A percentile compares a stretch with the other conserved stretches of the same genome.
Conservation (phyloP, 37 sponge, comb jelly and placozoan genomes). For the Haliclona indistincta region DNA sequence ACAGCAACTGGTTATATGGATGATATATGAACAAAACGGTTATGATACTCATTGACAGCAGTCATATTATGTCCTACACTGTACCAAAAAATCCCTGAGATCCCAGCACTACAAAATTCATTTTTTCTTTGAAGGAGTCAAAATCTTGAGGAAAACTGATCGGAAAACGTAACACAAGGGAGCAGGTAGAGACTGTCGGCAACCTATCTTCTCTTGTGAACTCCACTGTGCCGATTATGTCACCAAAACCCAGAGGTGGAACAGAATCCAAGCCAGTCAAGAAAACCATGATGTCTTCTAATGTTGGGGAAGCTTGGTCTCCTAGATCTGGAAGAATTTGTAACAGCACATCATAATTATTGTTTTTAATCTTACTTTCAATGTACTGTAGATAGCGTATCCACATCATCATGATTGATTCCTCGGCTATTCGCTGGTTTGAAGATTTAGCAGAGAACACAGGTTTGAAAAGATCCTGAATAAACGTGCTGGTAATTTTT, state of each 20-base stretch:
- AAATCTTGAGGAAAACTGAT: neutral
- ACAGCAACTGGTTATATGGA: neutral
- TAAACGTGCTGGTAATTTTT: conserved; percentile 1
- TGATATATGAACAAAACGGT: no score
- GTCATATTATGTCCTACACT: neutral
- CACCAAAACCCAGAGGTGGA: conserved; percentile 14
- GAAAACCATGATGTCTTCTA: conserved; percentile 13
- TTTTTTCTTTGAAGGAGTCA: neutral
- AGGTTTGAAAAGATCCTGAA: conserved; percentile 13
- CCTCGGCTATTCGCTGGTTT: neutral
- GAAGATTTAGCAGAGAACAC: neutral
- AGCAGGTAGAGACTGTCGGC: conserved; percentile 14
- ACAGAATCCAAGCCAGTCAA: conserved; percentile 8
- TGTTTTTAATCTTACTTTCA: conserved; percentile 2
- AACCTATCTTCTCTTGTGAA: neutral
- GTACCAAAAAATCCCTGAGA: conserved; percentile 3
- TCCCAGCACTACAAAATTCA: conserved; percentile 10
- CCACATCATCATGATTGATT: neutral
- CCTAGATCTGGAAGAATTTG: neutral
- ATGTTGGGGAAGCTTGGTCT: neutral
- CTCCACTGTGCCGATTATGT: neutral
- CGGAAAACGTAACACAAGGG: neutral
- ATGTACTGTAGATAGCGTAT: conserved; percentile 14
- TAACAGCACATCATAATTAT: neutral
- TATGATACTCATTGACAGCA: no score